These are phyloP conservation scores for Luehdorfia chinensis DNA, from an alignment of 1,140 invertebrate species.

Conservation along the genomic window DNA sequence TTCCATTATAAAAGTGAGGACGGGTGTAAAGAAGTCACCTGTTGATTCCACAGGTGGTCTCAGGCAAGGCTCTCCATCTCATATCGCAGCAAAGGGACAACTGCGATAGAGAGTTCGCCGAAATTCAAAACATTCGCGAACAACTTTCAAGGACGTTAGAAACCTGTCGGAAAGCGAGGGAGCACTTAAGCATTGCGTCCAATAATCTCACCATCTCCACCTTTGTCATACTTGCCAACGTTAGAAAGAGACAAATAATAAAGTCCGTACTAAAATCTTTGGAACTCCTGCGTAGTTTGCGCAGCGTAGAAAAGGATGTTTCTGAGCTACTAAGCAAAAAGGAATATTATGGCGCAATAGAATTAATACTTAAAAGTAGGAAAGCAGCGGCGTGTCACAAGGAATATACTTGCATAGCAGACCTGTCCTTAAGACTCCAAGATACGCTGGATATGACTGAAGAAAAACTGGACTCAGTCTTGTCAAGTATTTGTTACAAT, in stretches of 20 bases:
- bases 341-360: conserved; percentile 94
- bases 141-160: conserved; percentile 84
- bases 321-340: conserved; percentile 88
- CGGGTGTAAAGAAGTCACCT: no score
- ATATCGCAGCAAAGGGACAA: conserved; percentile 92
- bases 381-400: conserved; percentile 88
- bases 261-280: conserved; percentile 87
- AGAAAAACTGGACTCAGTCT: conserved; percentile 91
- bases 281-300: conserved; percentile 89
- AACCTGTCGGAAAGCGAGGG: conserved; percentile 84
- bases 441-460: conserved; percentile 95
- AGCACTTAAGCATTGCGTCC: conserved; percentile 84
- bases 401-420: conserved; percentile 91
- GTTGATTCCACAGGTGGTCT: conserved; percentile 82
- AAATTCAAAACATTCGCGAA: conserved; percentile 87
- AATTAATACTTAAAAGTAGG: conserved; percentile 91
- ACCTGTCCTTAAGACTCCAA: conserved; percentile 90
- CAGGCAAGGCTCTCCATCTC: conserved; percentile 92
- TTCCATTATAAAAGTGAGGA: no score
- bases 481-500: conserved; percentile 85
- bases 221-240: conserved; percentile 92
- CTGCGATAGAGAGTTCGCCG: conserved; percentile 90
- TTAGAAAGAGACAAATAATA: conserved; percentile 89
- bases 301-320: conserved; percentile 90
- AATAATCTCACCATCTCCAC: conserved; percentile 90